Conservation (phyloP, 2,113 vertebrate genomes). For the Tylochromis polylepis region DNA sequence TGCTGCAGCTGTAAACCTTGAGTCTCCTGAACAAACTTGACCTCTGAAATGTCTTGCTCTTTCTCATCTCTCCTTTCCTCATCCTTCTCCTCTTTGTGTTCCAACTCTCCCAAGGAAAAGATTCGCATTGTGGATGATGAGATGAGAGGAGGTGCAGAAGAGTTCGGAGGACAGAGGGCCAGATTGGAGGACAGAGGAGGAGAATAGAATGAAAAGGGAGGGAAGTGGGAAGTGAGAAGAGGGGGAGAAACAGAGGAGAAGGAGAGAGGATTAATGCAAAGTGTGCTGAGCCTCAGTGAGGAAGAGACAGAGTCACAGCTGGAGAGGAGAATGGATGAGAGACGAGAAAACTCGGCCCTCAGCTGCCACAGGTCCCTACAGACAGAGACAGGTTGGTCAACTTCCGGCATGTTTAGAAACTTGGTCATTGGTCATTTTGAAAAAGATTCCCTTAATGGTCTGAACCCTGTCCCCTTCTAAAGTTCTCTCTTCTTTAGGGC, state of each 20-base stretch:
- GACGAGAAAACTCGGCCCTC: conserved; percentile 78
- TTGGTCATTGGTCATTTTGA: background rate
- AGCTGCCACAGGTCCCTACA: conserved; percentile 82
- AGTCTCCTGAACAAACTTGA: conserved; percentile 49
- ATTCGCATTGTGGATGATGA: conserved; percentile 6
- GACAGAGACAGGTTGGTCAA: background rate
- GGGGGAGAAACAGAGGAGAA: conserved; percentile 55
- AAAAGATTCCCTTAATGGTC: background rate
- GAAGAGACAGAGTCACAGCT: conserved; percentile 59
- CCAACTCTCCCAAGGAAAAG: conserved; percentile 57
- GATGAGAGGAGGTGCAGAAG: background rate
- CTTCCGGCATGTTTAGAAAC: too few relatives aligned
- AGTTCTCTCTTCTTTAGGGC: background rate
- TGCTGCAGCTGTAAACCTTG: conserved; percentile 52
- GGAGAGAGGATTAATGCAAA: background rate
- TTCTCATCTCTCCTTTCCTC: background rate
- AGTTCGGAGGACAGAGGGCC: background rate
- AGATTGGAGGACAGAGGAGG: conserved; percentile 12
- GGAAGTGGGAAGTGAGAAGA: conserved; percentile 15
- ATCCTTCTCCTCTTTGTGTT: background rate
- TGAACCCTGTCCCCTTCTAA: background rate
- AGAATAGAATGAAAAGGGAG: background rate
- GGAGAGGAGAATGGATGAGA: conserved; percentile 78
- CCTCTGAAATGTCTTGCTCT: conserved; percentile 18
- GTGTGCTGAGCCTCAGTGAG: background rate